Evolutionary conservation across 1,140 invertebrate species (phyloP).

Genomic region (Coenobita brevimanus): DNA sequence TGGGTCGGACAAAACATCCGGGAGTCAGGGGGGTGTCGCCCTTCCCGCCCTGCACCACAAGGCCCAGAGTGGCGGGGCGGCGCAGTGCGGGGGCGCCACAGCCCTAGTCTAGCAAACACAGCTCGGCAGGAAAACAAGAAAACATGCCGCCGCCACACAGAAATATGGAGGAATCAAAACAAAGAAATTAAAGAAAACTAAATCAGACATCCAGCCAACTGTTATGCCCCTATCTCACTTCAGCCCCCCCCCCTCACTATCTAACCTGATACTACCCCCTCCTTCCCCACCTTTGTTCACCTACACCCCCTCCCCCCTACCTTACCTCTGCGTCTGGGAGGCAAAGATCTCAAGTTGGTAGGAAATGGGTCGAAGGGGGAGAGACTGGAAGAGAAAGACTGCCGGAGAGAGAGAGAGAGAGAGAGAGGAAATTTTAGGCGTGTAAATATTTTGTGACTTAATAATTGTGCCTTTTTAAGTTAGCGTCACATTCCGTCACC

Average conservation of each 20-base stretch:
- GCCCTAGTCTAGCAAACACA: slow-evolving; percentile 65
- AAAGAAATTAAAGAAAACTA: slow-evolving; percentile 58
- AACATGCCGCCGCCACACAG: slow-evolving; percentile 51
- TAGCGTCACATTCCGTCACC: too few species aligned
- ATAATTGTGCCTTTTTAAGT: too few species aligned
- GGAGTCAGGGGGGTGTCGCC: slow-evolving; percentile 27
- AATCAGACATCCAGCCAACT: background rate
- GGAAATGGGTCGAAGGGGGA: too few species aligned
- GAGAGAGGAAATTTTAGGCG: too few species aligned
- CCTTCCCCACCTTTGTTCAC: too few species aligned
- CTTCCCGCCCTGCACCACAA: background rate
- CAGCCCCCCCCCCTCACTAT: background rate
- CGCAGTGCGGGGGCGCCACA: slow-evolving; percentile 58
- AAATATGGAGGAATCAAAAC: slow-evolving; percentile 66
- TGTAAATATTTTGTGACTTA: too few species aligned
- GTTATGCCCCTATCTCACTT: background rate
- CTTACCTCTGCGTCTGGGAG: too few species aligned
- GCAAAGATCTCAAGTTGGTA: too few species aligned
- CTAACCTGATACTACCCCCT: too few species aligned
- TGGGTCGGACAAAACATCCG: slow-evolving; percentile 64
- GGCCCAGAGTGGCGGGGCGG: background rate
- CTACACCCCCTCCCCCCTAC: too few species aligned
- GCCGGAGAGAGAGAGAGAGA: too few species aligned
- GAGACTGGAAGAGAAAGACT: too few species aligned
- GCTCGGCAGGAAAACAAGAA: slow-evolving; percentile 63